A percentile compares a stretch with the other conserved stretches of the same genome.
These are phyloP conservation scores for Acanthosepion esculentum DNA, from an alignment of 2,888 invertebrate genomes.

Conservation along the genomic window DNA sequence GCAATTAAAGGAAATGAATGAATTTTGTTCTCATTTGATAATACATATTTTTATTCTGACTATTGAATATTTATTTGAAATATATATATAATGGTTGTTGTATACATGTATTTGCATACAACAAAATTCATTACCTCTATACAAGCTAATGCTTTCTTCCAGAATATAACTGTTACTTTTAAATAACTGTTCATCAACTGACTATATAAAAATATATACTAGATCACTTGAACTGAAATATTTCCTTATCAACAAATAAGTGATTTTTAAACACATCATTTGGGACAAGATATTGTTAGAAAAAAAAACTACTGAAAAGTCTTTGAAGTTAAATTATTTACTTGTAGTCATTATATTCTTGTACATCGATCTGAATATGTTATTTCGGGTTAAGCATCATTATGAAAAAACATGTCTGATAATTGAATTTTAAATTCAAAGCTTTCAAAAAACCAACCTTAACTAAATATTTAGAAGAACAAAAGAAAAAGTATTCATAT, in stretches of 20 bases:
- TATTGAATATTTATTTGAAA: no score
- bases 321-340: not conserved
- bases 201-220: not conserved
- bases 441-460: not conserved
- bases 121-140: not conserved
- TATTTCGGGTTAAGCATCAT: not conserved
- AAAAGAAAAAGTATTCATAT: not conserved
- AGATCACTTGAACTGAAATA: not conserved
- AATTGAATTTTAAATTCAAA: not conserved
- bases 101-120: not conserved
- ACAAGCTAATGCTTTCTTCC: not conserved
- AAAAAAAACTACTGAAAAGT: not conserved
- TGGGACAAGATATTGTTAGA: not conserved
- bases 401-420: not conserved
- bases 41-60: no score
- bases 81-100: no score
- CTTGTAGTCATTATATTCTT: not conserved
- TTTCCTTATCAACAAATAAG: not conserved
- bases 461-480: not conserved
- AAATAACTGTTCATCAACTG: not conserved
- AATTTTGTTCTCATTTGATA: no score
- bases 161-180: not conserved
- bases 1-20: no score
- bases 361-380: not conserved
- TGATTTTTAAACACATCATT: not conserved